Base-by-base conservation (phyloP, 2,888 invertebrate species). In the Synergus gifuensis region DNA sequence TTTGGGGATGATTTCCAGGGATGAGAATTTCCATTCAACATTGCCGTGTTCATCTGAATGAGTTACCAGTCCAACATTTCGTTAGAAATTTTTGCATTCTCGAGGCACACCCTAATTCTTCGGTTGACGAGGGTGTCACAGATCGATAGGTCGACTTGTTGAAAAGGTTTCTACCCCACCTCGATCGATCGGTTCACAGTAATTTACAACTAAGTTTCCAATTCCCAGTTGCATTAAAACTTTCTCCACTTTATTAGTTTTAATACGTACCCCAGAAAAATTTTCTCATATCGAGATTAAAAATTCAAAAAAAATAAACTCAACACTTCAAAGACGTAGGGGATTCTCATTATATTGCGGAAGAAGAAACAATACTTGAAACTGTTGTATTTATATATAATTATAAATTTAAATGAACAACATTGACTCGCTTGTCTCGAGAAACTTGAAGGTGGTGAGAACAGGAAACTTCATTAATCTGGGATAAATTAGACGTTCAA, bases 191-290 rank as follows among this genome's bases (percentile, higher is more conserved):
- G 46, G 22, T 67, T 73, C 54, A 54, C n/a, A 54, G 36, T 36
- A 73, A 73, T 73, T 73, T 73, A 54, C 54, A 73, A 54, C 54
- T n/a, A 73, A 73, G 36, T 73, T 73, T 16, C 73, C 12, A 73
- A 36, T 73, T 73, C n/a, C 11, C n/a, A 54, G 36, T 73, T 54
- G 28, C 40, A 73, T 54, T 49, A 54, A 54, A 73, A 54, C 73
- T 73, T 73, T 40, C n/a, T 36, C 22, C 11, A 54, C 54, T 54
- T 73, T 73, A 54, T 73, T 54, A 54, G 22, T 54, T 54, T n/a
- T n/a, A 73, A 36, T 46, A 58, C 54, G 1, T 58, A 58, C 4
- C 1, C 4, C 60, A 28, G 4, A 28, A 62, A 62, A 62, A 14
- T 62, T 12, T 28, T 12, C 60, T n/a, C 22, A 22, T 60, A 22